phyloP scores from a whole-genome alignment of 2,113 vertebrate species.

The Psophia crepitans region DNA sequence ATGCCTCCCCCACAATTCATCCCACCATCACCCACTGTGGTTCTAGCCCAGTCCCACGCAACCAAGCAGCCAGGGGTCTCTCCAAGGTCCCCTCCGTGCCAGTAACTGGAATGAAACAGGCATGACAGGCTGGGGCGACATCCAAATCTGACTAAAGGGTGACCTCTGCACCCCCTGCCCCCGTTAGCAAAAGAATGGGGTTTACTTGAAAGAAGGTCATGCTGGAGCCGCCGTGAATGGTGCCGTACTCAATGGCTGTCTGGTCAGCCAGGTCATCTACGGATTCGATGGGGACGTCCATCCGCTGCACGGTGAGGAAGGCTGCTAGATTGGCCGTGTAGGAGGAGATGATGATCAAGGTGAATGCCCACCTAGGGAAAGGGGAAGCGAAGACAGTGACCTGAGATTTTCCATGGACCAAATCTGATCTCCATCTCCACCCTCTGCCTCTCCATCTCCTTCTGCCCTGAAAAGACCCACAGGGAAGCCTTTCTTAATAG shows the following conservation, averaged over 20 bases:
- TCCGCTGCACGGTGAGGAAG: constrained; percentile 94
- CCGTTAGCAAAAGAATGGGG: background rate
- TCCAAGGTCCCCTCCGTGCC: background rate
- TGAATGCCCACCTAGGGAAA: constrained; percentile 92
- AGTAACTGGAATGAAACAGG: background rate
- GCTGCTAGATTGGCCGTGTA: constrained; percentile 97
- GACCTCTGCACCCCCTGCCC: background rate
- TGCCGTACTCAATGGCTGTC: constrained; percentile 95
- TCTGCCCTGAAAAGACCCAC: background rate
- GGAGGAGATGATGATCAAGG: constrained; percentile 97
- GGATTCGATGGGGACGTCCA: constrained; percentile 97
- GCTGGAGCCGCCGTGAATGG: constrained; percentile 96
- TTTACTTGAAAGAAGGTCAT: constrained; percentile 99
- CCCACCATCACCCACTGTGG: background rate
- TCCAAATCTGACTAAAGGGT: background rate
- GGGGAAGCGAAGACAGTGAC: background rate
- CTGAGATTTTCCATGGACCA: background rate
- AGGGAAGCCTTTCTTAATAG: background rate
- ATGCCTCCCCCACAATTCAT: background rate
- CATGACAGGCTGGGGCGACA: background rate
- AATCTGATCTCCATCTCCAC: background rate
- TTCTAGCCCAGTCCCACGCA: background rate
- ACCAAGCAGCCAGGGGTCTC: background rate
- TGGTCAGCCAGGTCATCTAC: constrained; percentile 97
- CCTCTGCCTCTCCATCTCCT: background rate